These are phyloP conservation scores for Brenthis hecate DNA, from an alignment of 2,888 invertebrate species.

Conservation along the genomic window DNA sequence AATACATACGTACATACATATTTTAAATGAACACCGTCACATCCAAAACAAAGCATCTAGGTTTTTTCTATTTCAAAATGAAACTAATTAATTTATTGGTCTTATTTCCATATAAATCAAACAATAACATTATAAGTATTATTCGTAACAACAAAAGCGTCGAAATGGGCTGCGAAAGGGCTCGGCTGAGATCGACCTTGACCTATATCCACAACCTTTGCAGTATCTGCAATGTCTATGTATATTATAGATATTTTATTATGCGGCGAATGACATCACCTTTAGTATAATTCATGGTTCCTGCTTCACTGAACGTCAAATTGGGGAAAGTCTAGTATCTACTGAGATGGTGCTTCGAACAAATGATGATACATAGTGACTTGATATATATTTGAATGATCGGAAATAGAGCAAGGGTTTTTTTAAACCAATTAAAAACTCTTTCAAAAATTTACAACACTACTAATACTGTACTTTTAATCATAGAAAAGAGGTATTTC, in stretches of 20 bases:
- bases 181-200: constrained; percentile 29
- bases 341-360: too few relatives aligned
- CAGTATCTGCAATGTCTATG: constrained; percentile 25
- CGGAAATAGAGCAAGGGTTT: too few relatives aligned
- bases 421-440: too few relatives aligned
- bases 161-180: constrained; percentile 38
- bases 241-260: not conserved
- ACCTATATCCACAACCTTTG: constrained; percentile 32
- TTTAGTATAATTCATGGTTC: not conserved
- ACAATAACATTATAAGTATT: not conserved
- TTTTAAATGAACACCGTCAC: not conserved
- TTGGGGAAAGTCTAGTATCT: too few relatives aligned
- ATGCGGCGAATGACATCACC: constrained; percentile 13
- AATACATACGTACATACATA: not conserved
- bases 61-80: too few relatives aligned
- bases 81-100: too few relatives aligned
- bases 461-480: too few relatives aligned
- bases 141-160: not conserved
- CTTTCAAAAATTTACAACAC: too few relatives aligned
- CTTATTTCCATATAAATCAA: too few relatives aligned
- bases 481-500: too few relatives aligned
- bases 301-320: not conserved
- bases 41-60: not conserved
- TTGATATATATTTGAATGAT: too few relatives aligned
- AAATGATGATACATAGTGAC: too few relatives aligned